Conservation (phyloP, 2,888 invertebrate genomes). For the Tachina lurida region DNA sequence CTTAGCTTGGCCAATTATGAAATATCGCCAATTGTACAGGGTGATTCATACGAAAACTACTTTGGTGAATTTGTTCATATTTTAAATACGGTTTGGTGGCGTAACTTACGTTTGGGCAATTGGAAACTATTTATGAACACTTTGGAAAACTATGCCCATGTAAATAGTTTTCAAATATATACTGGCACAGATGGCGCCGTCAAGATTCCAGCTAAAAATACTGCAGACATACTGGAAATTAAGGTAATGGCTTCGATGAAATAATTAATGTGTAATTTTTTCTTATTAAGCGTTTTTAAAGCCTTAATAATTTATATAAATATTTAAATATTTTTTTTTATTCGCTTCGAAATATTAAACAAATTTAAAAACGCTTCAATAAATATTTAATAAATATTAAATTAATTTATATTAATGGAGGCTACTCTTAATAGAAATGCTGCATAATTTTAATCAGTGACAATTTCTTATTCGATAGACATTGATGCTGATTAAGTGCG, state of each 20-base stretch:
- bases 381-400: too few relatives aligned
- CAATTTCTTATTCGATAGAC: too few relatives aligned
- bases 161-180: constrained; percentile 59
- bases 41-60: constrained; percentile 7
- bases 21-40: constrained; percentile 46
- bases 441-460: too few relatives aligned
- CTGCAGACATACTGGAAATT: constrained; percentile 1
- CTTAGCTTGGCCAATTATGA: constrained; percentile 49
- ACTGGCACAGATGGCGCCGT: constrained; percentile 55
- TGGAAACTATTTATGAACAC: constrained; percentile 63
- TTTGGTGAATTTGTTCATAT: constrained; percentile 47
- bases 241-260: constrained; percentile 13
- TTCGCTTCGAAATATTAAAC: too few relatives aligned
- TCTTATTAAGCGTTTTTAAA: too few relatives aligned
- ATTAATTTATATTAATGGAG: too few relatives aligned
- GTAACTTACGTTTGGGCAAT: constrained; percentile 66
- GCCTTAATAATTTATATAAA: too few relatives aligned
- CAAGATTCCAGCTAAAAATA: neutral
- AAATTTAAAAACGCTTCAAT: too few relatives aligned
- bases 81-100: constrained; percentile 69
- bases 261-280: too few relatives aligned
- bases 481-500: too few relatives aligned
- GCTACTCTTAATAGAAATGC: too few relatives aligned
- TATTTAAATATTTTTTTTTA: too few relatives aligned
- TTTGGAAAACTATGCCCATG: constrained; percentile 49